These are phyloP conservation scores for Myodes glareolus DNA, from an alignment of 2,113 vertebrate species.

Conservation along the genomic window DNA sequence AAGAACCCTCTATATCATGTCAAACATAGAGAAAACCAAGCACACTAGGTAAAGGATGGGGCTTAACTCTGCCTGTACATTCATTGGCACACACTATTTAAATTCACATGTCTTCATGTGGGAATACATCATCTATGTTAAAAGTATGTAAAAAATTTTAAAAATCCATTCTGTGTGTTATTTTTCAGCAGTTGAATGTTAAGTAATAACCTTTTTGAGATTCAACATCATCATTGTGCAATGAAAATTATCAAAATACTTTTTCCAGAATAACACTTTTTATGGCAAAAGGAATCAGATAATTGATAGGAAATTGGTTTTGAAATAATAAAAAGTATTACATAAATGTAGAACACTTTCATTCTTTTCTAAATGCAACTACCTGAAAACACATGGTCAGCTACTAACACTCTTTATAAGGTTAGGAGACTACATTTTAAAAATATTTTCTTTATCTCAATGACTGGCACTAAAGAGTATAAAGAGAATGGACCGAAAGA, in stretches of 20 bases:
- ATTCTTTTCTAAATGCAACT: neutral
- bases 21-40: neutral
- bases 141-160: neutral
- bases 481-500: neutral
- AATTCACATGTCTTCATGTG: neutral
- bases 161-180: neutral
- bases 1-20: neutral
- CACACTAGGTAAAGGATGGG: neutral
- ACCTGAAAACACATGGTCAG: neutral
- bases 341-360: neutral
- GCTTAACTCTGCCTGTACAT: neutral
- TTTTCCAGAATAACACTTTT: neutral
- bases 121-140: neutral
- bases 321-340: neutral
- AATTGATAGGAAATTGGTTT: neutral
- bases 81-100: neutral
- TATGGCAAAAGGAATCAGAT: neutral
- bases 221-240: neutral
- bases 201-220: neutral
- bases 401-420: neutral
- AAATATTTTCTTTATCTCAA: neutral
- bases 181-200: neutral
- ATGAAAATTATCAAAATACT: conserved; percentile 5
- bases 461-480: neutral
- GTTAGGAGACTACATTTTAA: neutral